Base-by-base conservation (phyloP, 2,113 vertebrate genomes). In the Leuciscus idus region DNA sequence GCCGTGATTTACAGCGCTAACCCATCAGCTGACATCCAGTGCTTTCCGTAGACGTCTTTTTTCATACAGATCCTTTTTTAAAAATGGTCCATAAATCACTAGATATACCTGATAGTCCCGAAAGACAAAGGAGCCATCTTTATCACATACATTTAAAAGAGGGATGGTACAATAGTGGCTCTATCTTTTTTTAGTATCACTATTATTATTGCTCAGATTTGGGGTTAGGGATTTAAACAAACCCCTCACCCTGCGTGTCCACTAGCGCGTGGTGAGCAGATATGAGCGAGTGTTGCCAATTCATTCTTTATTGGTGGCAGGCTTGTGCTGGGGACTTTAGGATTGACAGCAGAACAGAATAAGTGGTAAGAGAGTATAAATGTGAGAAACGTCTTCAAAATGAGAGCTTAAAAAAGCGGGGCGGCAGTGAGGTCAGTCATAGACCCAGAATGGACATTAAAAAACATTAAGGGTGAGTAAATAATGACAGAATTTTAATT, bases 1-100 rank as follows among this genome's bases (percentile, higher is more conserved):
- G 36, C 36, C 13, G 43, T 73, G 77, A 64, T 87, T 81, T 73
- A 75, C 30, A 84, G 36, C 26, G 1, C n/a, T 30, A 74, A 46
- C 57, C 75, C 46, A 55, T 82, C 46, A 33, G 46, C 15, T 68
- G 43, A 68, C 62, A 82, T 82, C 26, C 46, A 23, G 9, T 13
- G 59, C 17, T 81, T 64, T n/a, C 57, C 19, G 23, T 46, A 9
- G n/a, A 81, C 9, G 4, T 48, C 78, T 64, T n/a, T 81, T 81
- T 64, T 21, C 23, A 61, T 23, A 48, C 39, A 64, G 64, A 64
- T 81, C 13, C 19, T 64, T 46, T 46, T 46, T 36, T 64, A 6
- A 28, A 48, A 81, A 81, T 7, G 15, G 7, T 64, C 15, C 9
- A 66, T 46, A 48, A 64, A 64, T 81, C 78, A 21, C 39, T 64